phyloP scores from a whole-genome alignment of 2,113 vertebrate species.

The Sceloporus tristichus region DNA sequence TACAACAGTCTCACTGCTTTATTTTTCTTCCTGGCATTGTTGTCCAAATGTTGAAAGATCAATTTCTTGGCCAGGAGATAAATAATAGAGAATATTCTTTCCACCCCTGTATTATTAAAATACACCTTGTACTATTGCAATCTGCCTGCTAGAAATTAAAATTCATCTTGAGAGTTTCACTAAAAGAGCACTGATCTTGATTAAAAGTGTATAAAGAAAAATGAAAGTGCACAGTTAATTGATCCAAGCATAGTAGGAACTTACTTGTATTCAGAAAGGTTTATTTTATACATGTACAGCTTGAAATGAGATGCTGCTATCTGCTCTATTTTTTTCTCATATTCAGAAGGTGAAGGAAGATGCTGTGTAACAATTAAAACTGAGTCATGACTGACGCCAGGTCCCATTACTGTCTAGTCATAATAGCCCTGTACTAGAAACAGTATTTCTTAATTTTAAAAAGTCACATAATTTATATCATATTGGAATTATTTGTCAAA shows the following conservation, averaged over 20 bases:
- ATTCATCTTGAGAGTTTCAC: neutral
- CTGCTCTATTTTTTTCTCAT: neutral
- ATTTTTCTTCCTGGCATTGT: neutral
- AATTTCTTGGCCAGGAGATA: neutral
- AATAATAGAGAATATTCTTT: too few species aligned
- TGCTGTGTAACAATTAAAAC: neutral
- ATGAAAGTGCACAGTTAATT: neutral
- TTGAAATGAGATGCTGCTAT: neutral
- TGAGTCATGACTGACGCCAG: neutral
- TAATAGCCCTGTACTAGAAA: neutral
- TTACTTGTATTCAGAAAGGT: neutral
- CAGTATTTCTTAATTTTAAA: neutral
- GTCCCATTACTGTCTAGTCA: too few species aligned
- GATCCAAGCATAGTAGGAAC: neutral
- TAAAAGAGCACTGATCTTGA: neutral
- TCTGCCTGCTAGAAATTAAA: neutral
- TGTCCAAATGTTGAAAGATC: neutral
- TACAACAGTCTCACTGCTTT: too few species aligned
- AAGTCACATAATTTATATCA: neutral
- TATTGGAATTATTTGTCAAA: neutral
- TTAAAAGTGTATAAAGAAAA: constrained; percentile 9
- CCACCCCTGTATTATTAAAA: too few species aligned
- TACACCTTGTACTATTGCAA: neutral
- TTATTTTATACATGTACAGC: neutral
- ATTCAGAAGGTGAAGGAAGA: neutral